Base-by-base conservation (phyloP, 2,113 vertebrate genomes). In the Neodon shergylaensis region DNA sequence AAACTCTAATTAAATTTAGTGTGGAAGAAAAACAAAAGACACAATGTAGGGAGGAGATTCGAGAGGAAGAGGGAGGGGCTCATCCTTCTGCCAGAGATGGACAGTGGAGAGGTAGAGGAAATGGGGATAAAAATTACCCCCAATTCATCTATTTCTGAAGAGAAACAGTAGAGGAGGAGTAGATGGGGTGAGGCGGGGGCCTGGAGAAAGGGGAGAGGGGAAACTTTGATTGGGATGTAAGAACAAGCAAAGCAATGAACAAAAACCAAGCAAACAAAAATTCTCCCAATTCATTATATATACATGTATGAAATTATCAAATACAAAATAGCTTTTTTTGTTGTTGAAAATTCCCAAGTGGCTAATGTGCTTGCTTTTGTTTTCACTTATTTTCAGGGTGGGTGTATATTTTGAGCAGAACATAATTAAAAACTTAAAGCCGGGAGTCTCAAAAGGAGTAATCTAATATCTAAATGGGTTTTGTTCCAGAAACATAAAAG, bases 391-490 rank as follows among this genome's bases (percentile, higher is more conserved):
- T 89, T 91, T 8, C n/a, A 72, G 54, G 68, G 81, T 91, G 83
- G 84, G 73, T 76, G 19, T 19, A 36, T 72, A 84, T 81, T 94
- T 78, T 79, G 63, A 85, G 42, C 21, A 88, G 42, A 52, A 49
- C 39, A 78, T 78, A 79, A 72, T 65, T 85, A 93, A 81, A 73
- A 72, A 72, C 85, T 79, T 58, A 86, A 93, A 81, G n/a, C 79
- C 11, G 24, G 17, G 68, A 72, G 11, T 90, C 54, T 94, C 91
- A 74, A 86, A 90, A 79, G 54, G 7, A 79, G 10, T 78, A 68
- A 88, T 88, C n/a, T 86, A 78, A 88, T 89, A 42, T 31, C 52
- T 78, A 33, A 94, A 78, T 14, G 94, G 73, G 70, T 88, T 84
- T 89, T 91, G 21, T 65, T 85, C 17, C 39, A 11, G 54, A 92